phyloP scores from a whole-genome alignment of 2,797 vertebrate species.

The Emydoidea blandingii region DNA sequence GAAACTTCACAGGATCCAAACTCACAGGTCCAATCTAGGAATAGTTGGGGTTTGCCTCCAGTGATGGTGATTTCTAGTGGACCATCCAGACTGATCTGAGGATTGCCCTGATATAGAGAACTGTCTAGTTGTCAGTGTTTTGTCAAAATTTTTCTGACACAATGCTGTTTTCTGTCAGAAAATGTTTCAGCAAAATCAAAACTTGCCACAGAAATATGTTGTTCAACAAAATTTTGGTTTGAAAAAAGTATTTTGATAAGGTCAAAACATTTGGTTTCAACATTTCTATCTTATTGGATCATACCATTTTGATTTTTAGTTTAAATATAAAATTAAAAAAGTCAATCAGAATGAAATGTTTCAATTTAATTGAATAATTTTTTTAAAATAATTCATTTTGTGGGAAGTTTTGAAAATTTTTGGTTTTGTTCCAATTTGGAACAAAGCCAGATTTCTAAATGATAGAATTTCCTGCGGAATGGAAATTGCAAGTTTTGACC shows the following conservation, averaged over 20 bases:
- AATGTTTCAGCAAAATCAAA: background rate
- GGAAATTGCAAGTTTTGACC: background rate
- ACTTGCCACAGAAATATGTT: background rate
- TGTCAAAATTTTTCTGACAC: background rate
- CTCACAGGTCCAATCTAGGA: background rate
- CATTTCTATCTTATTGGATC: background rate
- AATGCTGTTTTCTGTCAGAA: background rate
- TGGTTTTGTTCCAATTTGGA: fast-evolving
- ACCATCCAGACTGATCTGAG: background rate
- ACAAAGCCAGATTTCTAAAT: fast-evolving
- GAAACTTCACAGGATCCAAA: background rate
- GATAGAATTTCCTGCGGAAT: background rate
- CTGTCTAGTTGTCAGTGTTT: background rate
- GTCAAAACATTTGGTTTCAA: background rate
- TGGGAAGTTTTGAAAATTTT: background rate
- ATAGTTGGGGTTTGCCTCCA: background rate
- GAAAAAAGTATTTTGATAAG: background rate
- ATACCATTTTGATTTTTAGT: background rate
- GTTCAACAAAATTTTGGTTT: background rate
- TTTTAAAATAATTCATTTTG: background rate
- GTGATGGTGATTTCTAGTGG: fast-evolving
- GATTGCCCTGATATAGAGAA: background rate
- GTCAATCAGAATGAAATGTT: background rate
- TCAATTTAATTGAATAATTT: background rate
- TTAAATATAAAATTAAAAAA: background rate